Base-by-base conservation (phyloP, 1,140 invertebrate genomes). In the Armadillidium nasatum region DNA sequence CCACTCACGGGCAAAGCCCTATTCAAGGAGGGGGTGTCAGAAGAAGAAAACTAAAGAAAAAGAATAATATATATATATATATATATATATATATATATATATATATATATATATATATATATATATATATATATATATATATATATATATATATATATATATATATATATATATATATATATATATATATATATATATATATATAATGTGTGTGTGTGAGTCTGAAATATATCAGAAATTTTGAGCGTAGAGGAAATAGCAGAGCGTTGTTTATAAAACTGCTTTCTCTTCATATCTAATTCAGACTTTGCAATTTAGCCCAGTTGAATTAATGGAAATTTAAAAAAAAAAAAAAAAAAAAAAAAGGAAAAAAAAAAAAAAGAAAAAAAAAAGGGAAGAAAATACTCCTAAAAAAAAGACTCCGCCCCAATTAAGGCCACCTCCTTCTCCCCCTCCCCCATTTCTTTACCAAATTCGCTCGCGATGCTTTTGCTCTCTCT, bases 221-320 rank as follows among this genome's bases (percentile, higher is more conserved):
- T n/a, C n/a, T n/a, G 9, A 50, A 60, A 60, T 60, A 60, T 60
- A 60, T 60, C 50, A 60, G 11, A 60, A 60, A 15, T 60, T 60
- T 19, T 13, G 50, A 60, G 33, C 33, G 50, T 60, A 60, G 50
- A 60, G 19, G 50, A 60, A 13, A 33, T 13, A 60, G 50, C 11
- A 7, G 1, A 19, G 50, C 50, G 50, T 19, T 60, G 50, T 60
- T 60, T 60, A 60, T 60, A 60, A 60, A 60, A 60, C 11, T 60
- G 50, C 11, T 60, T 60, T 60, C 50, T 19, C 50, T 60, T 60
- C 50, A 60, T 60, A 13, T 60, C 50, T 60, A 60, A 60, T 60
- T 60, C 50, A 60, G 50, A 60, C 50, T 60, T 60, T 60, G 50
- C 50, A 60, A 60, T 60, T 60, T 60, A 60, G 50, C 11, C 19